These are phyloP conservation scores for Eupithecia centaureata DNA, from an alignment of 2,888 invertebrate species.

Conservation along the genomic window DNA sequence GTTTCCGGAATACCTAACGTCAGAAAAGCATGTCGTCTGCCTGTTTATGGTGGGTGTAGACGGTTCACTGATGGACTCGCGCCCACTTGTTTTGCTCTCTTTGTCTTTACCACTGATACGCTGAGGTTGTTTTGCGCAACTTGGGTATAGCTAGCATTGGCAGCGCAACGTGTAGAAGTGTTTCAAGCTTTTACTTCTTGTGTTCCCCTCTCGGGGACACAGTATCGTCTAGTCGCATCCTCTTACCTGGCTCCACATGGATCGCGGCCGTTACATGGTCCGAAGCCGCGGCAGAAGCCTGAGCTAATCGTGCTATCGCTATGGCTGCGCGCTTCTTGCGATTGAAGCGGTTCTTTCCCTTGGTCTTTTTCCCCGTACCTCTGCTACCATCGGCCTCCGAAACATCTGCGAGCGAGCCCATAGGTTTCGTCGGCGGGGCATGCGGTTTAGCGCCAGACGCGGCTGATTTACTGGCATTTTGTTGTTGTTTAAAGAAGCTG, in stretches of 20 bases:
- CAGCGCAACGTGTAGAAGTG: too few relatives aligned
- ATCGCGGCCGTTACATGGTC: background rate
- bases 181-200: background rate
- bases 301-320: background rate
- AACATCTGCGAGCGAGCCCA: background rate
- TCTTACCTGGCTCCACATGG: background rate
- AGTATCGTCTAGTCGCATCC: background rate
- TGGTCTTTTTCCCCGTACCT: background rate
- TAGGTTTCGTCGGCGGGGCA: background rate
- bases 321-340: background rate
- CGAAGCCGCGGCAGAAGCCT: too few relatives aligned
- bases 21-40: background rate
- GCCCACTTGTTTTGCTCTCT: constrained; percentile 2
- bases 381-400: background rate
- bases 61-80: background rate
- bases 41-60: background rate
- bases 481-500: too few relatives aligned
- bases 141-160: too few relatives aligned
- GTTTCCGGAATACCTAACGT: background rate
- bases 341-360: background rate
- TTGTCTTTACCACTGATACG: background rate
- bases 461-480: background rate
- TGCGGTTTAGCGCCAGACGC: background rate
- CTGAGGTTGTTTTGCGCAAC: background rate
- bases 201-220: background rate